Evolutionary conservation across 2,888 invertebrate species (phyloP).

Genomic region (Agrilus biguttatus): DNA sequence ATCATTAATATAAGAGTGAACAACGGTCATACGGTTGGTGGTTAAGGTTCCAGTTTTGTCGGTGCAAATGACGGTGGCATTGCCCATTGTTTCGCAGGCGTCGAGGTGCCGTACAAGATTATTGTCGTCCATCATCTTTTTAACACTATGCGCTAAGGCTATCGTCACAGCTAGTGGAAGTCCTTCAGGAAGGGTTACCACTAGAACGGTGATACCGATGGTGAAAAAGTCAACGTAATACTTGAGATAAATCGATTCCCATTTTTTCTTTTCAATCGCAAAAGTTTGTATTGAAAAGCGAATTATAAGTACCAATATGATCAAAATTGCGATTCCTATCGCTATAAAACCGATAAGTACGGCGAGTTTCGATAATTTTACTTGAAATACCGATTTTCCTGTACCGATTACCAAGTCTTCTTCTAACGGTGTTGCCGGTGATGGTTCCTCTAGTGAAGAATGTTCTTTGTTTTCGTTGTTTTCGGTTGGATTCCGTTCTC

Average conservation of each 20-base stretch:
- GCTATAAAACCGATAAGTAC: constrained; percentile 99
- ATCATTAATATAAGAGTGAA: constrained; percentile 91
- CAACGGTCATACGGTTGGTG: constrained; percentile 97
- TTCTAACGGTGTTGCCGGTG: constrained; percentile 87
- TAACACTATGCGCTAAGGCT: constrained; percentile 97
- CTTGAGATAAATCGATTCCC: constrained; percentile 76
- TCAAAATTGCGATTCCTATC: constrained; percentile 92
- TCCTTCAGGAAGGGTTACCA: constrained; percentile 98
- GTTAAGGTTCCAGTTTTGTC: constrained; percentile 99
- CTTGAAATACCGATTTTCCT: constrained; percentile 89
- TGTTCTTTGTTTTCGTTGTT: no score
- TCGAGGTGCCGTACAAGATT: constrained; percentile 98
- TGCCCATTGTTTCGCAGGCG: constrained; percentile 99
- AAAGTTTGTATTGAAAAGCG: constrained; percentile 90
- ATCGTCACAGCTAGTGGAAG: constrained; percentile 96
- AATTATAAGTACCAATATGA: constrained; percentile 89
- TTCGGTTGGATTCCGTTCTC: no score
- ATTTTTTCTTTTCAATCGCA: constrained; percentile 55
- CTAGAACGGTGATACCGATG: constrained; percentile 98
- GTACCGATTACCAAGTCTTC: constrained; percentile 37
- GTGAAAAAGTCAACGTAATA: constrained; percentile 94
- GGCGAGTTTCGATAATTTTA: constrained; percentile 94
- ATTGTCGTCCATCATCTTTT: constrained; percentile 99
- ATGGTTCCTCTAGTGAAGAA: constrained; percentile 60
- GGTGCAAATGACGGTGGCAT: constrained; percentile 98